phyloP scores from a whole-genome alignment of 2,113 vertebrate species.

The mouse (Mus musculus) region DNA sequence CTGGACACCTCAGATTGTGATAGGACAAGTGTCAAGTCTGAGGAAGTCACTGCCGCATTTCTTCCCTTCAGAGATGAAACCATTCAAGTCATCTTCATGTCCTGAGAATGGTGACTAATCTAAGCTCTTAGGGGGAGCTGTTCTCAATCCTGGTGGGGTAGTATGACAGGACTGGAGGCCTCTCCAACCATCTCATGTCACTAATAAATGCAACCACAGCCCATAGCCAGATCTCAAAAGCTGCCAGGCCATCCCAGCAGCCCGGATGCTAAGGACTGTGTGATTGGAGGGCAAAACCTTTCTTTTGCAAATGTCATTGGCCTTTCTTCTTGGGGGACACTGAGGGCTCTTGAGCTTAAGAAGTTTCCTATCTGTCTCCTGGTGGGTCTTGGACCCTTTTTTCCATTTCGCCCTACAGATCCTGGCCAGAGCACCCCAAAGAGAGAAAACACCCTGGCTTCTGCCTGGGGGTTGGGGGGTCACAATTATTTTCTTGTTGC shows the following conservation, averaged over 20 bases:
- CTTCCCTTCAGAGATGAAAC: background rate
- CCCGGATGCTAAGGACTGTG: background rate
- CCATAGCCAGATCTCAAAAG: too few species aligned
- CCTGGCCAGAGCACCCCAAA: background rate
- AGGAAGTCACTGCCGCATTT: background rate
- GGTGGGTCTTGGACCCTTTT: background rate
- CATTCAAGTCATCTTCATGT: background rate
- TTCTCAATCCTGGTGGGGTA: background rate
- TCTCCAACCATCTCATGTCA: too few species aligned
- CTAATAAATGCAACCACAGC: background rate
- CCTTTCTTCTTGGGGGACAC: background rate
- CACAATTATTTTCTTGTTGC: too few species aligned
- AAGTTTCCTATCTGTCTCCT: background rate
- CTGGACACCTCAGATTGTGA: background rate
- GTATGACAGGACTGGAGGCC: background rate
- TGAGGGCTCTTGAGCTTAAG: background rate
- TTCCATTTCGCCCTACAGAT: background rate
- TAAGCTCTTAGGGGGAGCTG: background rate
- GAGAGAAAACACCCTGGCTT: background rate
- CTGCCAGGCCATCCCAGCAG: background rate
- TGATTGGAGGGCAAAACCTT: background rate
- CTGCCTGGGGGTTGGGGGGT: background rate
- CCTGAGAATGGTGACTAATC: background rate
- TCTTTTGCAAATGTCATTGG: background rate
- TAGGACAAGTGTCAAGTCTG: background rate